phyloP scores from a whole-genome alignment of 37 sponge, comb jelly and placozoan species.

The Geodia barretti region DNA sequence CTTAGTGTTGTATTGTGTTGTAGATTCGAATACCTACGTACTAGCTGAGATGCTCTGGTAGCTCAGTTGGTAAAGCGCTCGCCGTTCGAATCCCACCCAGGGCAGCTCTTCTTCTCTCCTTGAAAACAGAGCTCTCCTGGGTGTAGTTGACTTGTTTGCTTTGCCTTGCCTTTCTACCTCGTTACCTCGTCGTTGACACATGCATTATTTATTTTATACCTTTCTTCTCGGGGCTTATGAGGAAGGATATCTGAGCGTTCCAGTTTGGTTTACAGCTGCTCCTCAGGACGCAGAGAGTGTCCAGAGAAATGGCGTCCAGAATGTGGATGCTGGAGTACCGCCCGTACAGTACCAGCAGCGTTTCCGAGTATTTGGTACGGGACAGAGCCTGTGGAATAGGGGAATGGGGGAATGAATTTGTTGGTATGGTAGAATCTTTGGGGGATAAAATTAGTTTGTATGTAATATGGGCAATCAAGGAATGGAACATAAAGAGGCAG shows the following conservation, averaged over 20 bases:
- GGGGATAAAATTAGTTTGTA: neutral
- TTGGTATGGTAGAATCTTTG: neutral
- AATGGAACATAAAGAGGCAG: neutral
- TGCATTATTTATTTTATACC: too few species aligned
- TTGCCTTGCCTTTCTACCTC: too few species aligned
- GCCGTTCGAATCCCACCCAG: too few species aligned
- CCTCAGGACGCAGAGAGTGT: constrained; percentile 43
- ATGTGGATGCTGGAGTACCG: constrained; percentile 52
- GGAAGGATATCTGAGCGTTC: constrained; percentile 58
- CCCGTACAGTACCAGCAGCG: constrained; percentile 63
- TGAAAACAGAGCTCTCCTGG: too few species aligned
- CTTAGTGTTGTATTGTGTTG: too few species aligned
- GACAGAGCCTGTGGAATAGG: constrained; percentile 26
- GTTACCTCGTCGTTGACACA: too few species aligned
- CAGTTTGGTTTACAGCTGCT: constrained; percentile 68
- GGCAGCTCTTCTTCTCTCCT: too few species aligned
- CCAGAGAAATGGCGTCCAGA: constrained; percentile 53
- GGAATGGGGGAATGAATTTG: neutral
- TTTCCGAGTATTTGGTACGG: constrained; percentile 33
- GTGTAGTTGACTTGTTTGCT: too few species aligned
- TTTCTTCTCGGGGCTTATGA: constrained; percentile 60
- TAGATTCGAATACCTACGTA: too few species aligned
- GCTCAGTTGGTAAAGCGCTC: too few species aligned
- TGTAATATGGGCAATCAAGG: neutral
- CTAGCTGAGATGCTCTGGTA: too few species aligned